Evolutionary conservation across 1,140 invertebrate genomes (phyloP).

Genomic region (Zaprionus camerounensis): DNA sequence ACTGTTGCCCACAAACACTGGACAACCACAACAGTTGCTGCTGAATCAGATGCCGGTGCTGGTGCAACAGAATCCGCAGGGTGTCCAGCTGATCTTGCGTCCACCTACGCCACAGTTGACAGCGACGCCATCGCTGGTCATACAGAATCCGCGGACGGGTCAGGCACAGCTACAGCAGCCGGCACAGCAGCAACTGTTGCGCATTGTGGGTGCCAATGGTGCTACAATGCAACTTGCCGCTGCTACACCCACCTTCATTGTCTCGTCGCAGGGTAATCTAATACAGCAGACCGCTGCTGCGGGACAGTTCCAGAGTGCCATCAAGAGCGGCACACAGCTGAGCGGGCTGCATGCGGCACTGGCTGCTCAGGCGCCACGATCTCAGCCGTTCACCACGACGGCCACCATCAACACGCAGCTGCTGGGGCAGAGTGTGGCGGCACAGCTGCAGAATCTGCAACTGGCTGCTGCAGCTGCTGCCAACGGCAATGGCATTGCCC

Average conservation of each 20-base stretch:
- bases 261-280: constrained; percentile 84
- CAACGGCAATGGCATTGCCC: constrained; percentile 67
- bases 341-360: constrained; percentile 77
- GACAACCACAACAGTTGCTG: constrained; percentile 74
- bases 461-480: constrained; percentile 70
- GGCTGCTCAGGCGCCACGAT: constrained; percentile 78
- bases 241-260: constrained; percentile 83
- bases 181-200: constrained; percentile 85
- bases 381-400: constrained; percentile 82
- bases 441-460: constrained; percentile 81
- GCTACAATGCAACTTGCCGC: constrained; percentile 84
- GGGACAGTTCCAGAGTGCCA: constrained; percentile 76
- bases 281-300: constrained; percentile 77
- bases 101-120: constrained; percentile 85
- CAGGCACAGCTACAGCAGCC: constrained; percentile 83
- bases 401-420: constrained; percentile 81
- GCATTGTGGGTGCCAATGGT: constrained; percentile 85
- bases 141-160: constrained; percentile 72
- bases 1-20: constrained; percentile 72
- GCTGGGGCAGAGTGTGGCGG: constrained; percentile 76
- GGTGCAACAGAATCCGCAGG: constrained; percentile 84
- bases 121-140: constrained; percentile 84
- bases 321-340: constrained; percentile 71
- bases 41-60: constrained; percentile 84
- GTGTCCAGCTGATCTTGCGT: constrained; percentile 85